Conservation (phyloP, 2,888 invertebrate genomes). For the Bhutanitis thaidina region DNA sequence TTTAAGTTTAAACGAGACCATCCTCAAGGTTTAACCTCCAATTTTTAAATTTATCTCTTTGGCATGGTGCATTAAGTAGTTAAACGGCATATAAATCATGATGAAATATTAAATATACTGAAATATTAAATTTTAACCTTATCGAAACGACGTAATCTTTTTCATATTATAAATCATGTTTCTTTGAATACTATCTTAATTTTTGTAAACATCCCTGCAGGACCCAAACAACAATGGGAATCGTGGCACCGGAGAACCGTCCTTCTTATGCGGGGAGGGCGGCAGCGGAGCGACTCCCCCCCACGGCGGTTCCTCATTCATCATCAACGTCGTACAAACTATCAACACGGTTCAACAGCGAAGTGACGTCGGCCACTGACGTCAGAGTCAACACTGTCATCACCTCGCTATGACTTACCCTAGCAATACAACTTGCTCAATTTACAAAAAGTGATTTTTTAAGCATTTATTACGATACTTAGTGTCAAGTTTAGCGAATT, state of each 20-base stretch:
- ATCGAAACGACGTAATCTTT: too few species aligned
- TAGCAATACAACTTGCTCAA: slow-evolving; percentile 27
- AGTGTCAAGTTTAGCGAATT: neutral
- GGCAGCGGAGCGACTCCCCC: slow-evolving; percentile 10
- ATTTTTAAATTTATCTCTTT: too few species aligned
- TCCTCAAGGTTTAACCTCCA: too few species aligned
- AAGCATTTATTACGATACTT: neutral
- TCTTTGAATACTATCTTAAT: too few species aligned
- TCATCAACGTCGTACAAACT: slow-evolving; percentile 38
- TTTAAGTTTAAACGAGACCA: too few species aligned
- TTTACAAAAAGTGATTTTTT: slow-evolving; percentile 19
- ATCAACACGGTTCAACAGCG: slow-evolving; percentile 33
- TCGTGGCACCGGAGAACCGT: slow-evolving; percentile 19
- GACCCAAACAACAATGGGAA: slow-evolving; percentile 40
- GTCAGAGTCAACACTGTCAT: neutral
- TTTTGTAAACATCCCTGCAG: too few species aligned
- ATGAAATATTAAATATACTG: too few species aligned
- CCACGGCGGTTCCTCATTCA: slow-evolving; percentile 26
- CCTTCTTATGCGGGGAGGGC: slow-evolving; percentile 9
- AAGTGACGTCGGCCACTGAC: slow-evolving; percentile 28
- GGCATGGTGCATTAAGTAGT: too few species aligned
- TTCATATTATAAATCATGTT: too few species aligned
- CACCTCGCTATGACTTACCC: neutral
- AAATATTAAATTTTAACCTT: too few species aligned
- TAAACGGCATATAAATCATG: too few species aligned